These are phyloP conservation scores for Creontiades dilutus DNA, from an alignment of 2,888 invertebrate genomes.

Conservation along the genomic window DNA sequence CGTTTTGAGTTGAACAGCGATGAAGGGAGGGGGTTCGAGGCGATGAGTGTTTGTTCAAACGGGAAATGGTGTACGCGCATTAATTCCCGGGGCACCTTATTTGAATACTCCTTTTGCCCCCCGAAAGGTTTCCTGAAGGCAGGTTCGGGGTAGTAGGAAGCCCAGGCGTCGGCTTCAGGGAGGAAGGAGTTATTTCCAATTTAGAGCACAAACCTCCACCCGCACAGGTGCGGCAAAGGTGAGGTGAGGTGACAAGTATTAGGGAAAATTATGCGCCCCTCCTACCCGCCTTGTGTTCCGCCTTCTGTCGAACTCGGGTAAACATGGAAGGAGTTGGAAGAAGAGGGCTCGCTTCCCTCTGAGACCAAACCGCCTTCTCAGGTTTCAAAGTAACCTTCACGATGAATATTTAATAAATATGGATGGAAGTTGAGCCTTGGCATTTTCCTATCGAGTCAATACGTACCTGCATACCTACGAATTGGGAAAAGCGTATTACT, in stretches of 20 bases:
- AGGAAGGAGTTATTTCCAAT: constrained; percentile 55
- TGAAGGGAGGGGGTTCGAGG: constrained; percentile 23
- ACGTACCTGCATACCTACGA: too few relatives aligned
- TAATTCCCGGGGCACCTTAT: constrained; percentile 44
- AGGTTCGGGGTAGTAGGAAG: background rate
- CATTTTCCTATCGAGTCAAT: background rate
- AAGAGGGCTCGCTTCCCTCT: background rate
- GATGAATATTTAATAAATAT: constrained; percentile 34
- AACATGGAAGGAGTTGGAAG: background rate
- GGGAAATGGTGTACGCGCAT: constrained; percentile 53
- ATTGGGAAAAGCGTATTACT: too few relatives aligned
- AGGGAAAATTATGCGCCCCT: constrained; percentile 57
- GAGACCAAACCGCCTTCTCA: background rate
- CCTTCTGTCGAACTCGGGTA: constrained; percentile 18
- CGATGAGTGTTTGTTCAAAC: constrained; percentile 60
- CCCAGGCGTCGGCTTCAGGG: background rate
- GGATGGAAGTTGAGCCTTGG: constrained; percentile 22
- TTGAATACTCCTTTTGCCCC: constrained; percentile 34
- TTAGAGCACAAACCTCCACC: constrained; percentile 43
- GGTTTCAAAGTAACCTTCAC: background rate
- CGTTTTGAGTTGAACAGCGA: constrained; percentile 1
- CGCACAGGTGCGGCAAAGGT: constrained; percentile 50
- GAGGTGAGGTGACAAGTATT: constrained; percentile 61
- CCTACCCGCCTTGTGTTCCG: background rate
- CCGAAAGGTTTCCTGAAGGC: background rate